Conservation (phyloP, 2,113 vertebrate species). For the Seriola rivoliana region DNA sequence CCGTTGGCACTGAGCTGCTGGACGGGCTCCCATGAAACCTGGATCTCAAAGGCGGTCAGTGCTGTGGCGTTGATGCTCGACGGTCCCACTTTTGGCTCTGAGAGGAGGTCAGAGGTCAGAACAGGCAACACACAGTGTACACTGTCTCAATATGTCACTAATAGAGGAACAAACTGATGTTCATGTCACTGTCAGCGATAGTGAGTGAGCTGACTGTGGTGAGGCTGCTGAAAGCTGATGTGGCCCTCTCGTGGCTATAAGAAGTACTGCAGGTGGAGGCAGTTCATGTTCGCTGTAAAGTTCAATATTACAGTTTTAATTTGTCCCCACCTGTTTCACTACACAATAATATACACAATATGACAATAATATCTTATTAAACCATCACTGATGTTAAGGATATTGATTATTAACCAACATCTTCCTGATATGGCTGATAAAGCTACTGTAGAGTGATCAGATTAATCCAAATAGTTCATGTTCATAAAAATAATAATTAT, state of each 20-base stretch:
- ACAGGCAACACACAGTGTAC: background rate
- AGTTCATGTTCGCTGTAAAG: background rate
- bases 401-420: background rate
- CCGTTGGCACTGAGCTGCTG: constrained; percentile 87
- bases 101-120: background rate
- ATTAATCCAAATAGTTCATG: background rate
- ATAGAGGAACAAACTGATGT: background rate
- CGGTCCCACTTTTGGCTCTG: constrained; percentile 92
- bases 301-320: background rate
- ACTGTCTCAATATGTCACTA: background rate
- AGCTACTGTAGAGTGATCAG: background rate
- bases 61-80: constrained; percentile 88
- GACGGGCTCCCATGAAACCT: constrained; percentile 93
- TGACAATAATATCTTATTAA: background rate
- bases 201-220: background rate
- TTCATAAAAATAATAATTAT: no score
- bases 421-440: background rate
- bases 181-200: no score
- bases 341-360: background rate
- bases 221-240: background rate
- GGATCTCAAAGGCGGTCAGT: constrained; percentile 92
- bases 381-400: background rate
- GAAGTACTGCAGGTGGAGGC: background rate
- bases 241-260: constrained; percentile 48
- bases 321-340: background rate